phyloP scores from a whole-genome alignment of 2,113 vertebrate genomes.

The Vidua chalybeata region DNA sequence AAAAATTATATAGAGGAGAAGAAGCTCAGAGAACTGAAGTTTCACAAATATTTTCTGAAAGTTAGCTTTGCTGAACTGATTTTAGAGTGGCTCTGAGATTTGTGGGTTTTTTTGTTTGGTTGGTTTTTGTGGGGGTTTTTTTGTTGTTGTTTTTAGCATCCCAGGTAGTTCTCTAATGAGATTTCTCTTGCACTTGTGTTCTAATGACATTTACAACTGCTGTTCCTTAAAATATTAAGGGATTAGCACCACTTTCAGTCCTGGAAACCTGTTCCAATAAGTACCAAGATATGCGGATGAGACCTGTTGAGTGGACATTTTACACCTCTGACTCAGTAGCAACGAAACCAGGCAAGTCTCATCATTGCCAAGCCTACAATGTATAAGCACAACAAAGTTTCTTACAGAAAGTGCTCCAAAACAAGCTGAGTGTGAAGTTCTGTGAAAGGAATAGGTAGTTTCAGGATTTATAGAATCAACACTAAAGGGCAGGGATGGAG shows the following conservation, averaged over 20 bases:
- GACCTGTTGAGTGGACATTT: neutral
- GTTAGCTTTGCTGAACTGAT: neutral
- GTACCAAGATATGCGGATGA: neutral
- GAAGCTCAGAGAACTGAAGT: neutral
- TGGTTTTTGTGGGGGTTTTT: too few relatives aligned
- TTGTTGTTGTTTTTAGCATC: neutral
- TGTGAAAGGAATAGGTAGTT: neutral
- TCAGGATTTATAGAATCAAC: neutral
- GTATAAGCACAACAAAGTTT: neutral
- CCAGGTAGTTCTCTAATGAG: neutral
- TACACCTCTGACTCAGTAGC: constrained; percentile 20
- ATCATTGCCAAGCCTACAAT: neutral
- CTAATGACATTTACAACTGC: neutral
- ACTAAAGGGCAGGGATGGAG: neutral
- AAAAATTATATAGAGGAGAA: neutral
- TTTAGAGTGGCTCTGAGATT: neutral
- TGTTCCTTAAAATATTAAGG: neutral
- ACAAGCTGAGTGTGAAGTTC: neutral
- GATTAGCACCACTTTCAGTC: neutral
- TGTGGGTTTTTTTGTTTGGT: neutral
- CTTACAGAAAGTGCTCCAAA: neutral
- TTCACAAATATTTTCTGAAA: neutral
- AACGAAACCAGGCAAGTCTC: constrained; percentile 40
- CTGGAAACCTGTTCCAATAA: neutral
- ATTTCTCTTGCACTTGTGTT: neutral